Evolutionary conservation across 2,113 vertebrate species (phyloP), one percentile per base, ranked within the genome.

Genomic region (Pseudois nayaur): DNA sequence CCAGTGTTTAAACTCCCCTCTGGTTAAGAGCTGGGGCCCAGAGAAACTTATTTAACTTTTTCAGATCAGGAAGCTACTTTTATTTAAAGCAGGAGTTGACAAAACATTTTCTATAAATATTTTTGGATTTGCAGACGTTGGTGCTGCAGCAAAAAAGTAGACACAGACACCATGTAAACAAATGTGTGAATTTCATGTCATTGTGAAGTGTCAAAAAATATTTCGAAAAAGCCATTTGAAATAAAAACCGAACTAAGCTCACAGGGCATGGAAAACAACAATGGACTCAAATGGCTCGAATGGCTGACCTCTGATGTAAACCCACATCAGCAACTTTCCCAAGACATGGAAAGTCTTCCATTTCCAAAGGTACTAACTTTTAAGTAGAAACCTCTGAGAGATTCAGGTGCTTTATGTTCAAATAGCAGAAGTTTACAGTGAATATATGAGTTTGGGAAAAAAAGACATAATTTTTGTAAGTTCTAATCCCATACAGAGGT

Each of bases 201-300:
- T 89, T 92, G 89, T 93, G 57, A 82, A 90, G 64, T 29, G 8
- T 90, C 54, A 90, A 43, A 87, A 94, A 62, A 94, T 50, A 94
- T 50, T n/a, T 67, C 36, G 78, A 23, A 83, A 40, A 55, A 94
- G 33, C 27, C 52, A 74, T 74, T 91, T 88, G 74, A 92, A 96
- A 93, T 29, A 74, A 91, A 96, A 90, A 76, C 6, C 27, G 27
- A 50, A 94, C 33, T 64, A 74, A 64, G 43, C 83, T 87, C 40
- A 74, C 10, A 57, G 50, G 36, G 11, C 60, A 62, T 60, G 27
- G 6, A 36, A 81, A 95, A 45, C 48, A 7, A 81, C 60, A 90
- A 40, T 27, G 29, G 62, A 48, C 55, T 74, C 16, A 19, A 86
- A 67, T 88, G 33, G 29, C 71, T 25, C 6, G n/a, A 36, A 33